Base-by-base conservation (phyloP, 2,797 vertebrate species). In the Gambusia yucatana region DNA sequence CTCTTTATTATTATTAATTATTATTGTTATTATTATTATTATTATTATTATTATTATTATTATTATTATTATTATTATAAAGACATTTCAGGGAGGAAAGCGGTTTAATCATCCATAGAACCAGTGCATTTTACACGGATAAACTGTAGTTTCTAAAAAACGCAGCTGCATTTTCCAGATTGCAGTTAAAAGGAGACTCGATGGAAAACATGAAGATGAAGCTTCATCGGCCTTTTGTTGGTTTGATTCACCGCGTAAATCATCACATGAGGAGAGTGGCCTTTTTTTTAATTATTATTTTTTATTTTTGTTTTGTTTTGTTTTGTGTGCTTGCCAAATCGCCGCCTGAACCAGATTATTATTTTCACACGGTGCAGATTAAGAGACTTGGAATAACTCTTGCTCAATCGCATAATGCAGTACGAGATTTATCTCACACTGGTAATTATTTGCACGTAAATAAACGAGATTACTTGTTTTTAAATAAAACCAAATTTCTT, bases 21-120 rank as follows among this genome's bases (percentile, higher is more conserved):
- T 44, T 11, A 44, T 44, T 11, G 11, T 44, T 44, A 44, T 46
- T 46, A 46, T 46, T 55, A 75, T 44, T 44, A 44, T 44, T 44
- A 44, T 44, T 44, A 44, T 44, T 44, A 13, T 44, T 13, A 44
- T 44, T 13, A 44, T 44, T 13, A 44, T 44, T 44, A 44, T 46
- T 46, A 46, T 46, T 46, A 46, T 46, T 48, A 50, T 50, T 50
- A 50, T 50, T 50, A 22, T 50, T 22, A 22, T 22, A 5, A 22
- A 77, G 71, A 73, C 28, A 41, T 46, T 46, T 80, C 59, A 72
- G 72, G 50, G 50, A 83, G 80, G 57, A 90, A 91, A 80, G 39
- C 75, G 73, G 72, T 48, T 39, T 69, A 44, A 74, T 65, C 55
- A 83, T 69, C 47, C 20, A 67, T 61, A 30, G 6, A 77, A 84